These are phyloP conservation scores for Saccopteryx bilineata DNA, from an alignment of 2,113 vertebrate genomes.

Conservation along the genomic window DNA sequence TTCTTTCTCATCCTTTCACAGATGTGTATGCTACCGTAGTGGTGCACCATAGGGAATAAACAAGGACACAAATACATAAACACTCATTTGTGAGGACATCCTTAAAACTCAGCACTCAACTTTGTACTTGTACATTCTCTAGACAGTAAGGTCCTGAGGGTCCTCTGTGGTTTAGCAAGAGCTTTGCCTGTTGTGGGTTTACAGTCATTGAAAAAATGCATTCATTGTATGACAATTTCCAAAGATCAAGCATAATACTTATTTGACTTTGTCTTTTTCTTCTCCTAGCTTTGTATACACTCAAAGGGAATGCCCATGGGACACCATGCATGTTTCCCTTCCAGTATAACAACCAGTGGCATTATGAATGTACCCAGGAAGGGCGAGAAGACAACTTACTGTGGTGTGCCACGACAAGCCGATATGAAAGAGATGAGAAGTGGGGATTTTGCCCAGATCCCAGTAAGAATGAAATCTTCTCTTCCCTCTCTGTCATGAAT, in stretches of 20 bases:
- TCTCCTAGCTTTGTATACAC: constrained; percentile 92
- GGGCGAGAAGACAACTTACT: constrained; percentile 90
- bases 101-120: background rate
- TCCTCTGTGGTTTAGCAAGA: background rate
- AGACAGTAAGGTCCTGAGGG: background rate
- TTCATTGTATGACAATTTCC: background rate
- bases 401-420: constrained; percentile 95
- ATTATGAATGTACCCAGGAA: constrained; percentile 93
- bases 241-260: background rate
- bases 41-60: background rate
- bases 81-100: background rate
- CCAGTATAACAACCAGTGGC: constrained; percentile 95
- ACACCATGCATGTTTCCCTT: constrained; percentile 95
- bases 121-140: background rate
- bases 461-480: constrained; percentile 87
- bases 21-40: background rate
- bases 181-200: background rate
- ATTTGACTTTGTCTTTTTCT: constrained; percentile 53
- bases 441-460: constrained; percentile 96
- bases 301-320: constrained; percentile 94
- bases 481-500: constrained; percentile 25
- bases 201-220: background rate
- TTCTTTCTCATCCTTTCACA: constrained; percentile 40
- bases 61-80: background rate
- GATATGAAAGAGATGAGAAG: constrained; percentile 92